A percentile compares a stretch with the other conserved stretches of the same genome.
Conservation (phyloP, 2,113 vertebrate genomes). For the Lophotis ruficrista region DNA sequence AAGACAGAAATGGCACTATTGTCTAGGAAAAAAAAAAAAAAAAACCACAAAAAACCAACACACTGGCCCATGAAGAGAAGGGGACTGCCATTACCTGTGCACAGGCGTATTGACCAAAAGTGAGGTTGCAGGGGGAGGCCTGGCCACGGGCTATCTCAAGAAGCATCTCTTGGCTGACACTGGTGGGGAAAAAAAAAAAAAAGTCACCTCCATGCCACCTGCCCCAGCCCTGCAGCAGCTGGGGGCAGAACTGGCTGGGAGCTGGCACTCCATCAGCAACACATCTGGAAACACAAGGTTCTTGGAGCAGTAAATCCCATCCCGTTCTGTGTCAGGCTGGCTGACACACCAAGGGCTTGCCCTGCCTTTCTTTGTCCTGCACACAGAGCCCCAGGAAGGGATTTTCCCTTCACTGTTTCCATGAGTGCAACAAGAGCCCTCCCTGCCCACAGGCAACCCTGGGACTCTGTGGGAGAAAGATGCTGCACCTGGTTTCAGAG, state of each 20-base stretch:
- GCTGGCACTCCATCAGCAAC: not conserved
- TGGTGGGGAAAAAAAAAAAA: not conserved
- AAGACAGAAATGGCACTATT: not conserved
- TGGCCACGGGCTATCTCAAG: not conserved
- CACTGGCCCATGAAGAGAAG: not conserved
- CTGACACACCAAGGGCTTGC: not conserved
- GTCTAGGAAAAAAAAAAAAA: not conserved
- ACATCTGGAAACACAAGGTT: not conserved
- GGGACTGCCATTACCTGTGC: not conserved
- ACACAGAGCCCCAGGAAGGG: not conserved
- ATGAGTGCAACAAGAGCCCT: not conserved
- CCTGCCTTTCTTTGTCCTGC: slow-evolving; percentile 1
- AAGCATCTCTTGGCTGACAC: not conserved
- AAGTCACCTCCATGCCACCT: not conserved
- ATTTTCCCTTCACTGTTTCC: not conserved
- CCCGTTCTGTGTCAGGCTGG: not conserved
- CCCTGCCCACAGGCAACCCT: not conserved
- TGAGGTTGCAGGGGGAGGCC: slow-evolving; percentile 16
- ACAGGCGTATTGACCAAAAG: slow-evolving; percentile 23
- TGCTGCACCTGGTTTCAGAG: not conserved
- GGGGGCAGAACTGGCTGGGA: not conserved
- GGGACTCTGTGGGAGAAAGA: not conserved
- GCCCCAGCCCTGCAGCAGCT: not conserved
- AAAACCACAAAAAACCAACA: too few relatives aligned
- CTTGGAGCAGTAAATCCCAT: not conserved